Conservation (phyloP, 2,113 vertebrate species). For the Indicator indicator region DNA sequence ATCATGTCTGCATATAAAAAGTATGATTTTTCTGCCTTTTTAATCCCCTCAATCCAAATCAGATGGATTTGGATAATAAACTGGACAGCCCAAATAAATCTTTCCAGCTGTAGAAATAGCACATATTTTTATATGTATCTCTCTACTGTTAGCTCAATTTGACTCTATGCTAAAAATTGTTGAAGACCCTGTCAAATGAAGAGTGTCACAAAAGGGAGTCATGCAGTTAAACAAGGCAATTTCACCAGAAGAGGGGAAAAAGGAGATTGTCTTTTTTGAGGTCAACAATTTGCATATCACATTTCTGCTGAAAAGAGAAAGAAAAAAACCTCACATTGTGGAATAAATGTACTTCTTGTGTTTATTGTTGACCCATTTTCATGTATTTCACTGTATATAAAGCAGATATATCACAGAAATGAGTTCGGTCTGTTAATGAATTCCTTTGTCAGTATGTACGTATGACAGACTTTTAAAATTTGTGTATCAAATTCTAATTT, state of each 20-base stretch:
- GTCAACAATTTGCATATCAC: neutral
- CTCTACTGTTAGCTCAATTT: neutral
- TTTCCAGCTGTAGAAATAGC: neutral
- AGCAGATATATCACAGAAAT: neutral
- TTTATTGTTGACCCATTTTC: neutral
- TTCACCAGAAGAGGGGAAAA: neutral
- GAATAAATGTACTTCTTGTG: neutral
- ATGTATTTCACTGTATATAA: neutral
- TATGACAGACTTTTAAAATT: neutral
- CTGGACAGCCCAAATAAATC: neutral
- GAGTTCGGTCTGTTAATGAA: neutral
- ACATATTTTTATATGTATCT: neutral
- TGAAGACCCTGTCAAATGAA: neutral
- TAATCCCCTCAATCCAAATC: neutral
- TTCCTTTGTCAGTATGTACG: neutral
- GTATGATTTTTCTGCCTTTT: neutral
- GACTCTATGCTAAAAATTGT: neutral
- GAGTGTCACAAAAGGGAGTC: neutral
- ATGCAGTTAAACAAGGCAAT: neutral
- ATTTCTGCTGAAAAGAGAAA: neutral
- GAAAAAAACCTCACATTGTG: neutral
- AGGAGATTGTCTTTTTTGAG: neutral
- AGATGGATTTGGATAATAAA: neutral
- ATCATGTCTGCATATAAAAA: neutral
- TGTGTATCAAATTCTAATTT: neutral